Base-by-base conservation (phyloP, 2,888 invertebrate species). In the Megaustenia siamemsis region DNA sequence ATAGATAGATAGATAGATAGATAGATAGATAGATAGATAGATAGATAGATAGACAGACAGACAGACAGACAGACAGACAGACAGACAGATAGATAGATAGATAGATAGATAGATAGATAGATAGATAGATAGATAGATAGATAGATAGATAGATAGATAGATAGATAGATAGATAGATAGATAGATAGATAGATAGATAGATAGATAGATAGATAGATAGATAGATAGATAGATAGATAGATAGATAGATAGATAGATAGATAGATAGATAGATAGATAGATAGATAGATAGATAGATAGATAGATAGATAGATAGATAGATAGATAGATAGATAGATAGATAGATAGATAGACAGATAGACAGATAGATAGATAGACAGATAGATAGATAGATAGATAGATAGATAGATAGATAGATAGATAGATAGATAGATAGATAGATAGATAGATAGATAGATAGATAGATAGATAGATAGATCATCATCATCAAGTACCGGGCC, bases 151-250 rank as follows among this genome's bases (percentile, higher is more conserved):
- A 75, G 6, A 69, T 21, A 69, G 35, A 21, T 69, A 75, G 43
- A 75, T 75, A 49, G 12, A 75, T 75, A 75, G 43, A 75, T 43
- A 49, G 12, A 75, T 21, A 69, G 35, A 21, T 69, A 69, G 35
- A 69, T 69, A 69, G 10, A 69, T 69, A 69, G 35, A 69, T 21
- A 69, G 35, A 21, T 69, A 69, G 35, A 69, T 69, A 69, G 10
- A 69, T 69, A 69, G 69, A 12, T 12, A 69, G 21, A 69, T 32
- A 69, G 69, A 32, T 69, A 69, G 69, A 69, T 69, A 69, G 69
- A 69, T 69, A 69, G 69, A 69, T 69, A 69, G 69, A 69, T 69
- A 69, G 21, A 69, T 32, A 69, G 69, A 32, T 69, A 69, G 69
- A 69, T 69, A 69, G 69, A 69, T 32, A 69, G 21, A 69, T 32